Conservation (phyloP, 1,140 invertebrate genomes). For the Drosophila prosaltans region DNA sequence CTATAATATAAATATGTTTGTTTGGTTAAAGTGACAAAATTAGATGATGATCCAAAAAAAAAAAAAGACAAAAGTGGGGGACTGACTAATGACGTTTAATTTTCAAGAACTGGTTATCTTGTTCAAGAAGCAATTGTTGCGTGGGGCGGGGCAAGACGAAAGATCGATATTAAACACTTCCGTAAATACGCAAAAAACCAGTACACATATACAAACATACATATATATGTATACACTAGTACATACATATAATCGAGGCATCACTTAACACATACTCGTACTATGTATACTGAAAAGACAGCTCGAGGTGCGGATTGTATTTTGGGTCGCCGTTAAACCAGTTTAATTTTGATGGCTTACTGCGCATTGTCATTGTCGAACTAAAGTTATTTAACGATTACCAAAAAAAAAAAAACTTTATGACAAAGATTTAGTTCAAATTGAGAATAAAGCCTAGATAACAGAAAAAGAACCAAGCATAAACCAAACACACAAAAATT, state of each 20-base stretch:
- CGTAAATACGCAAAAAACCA: slow-evolving; percentile 73
- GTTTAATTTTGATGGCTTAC: slow-evolving; percentile 34
- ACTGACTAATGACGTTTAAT: slow-evolving; percentile 69
- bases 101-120: slow-evolving; percentile 47
- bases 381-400: slow-evolving; percentile 46
- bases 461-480: slow-evolving; percentile 1
- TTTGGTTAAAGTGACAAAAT: slow-evolving; percentile 16
- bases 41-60: slow-evolving; percentile 43
- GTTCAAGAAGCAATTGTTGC: slow-evolving; percentile 27
- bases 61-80: slow-evolving; percentile 5
- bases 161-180: slow-evolving; percentile 58
- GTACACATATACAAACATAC: slow-evolving; percentile 27
- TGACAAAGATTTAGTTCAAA: slow-evolving; percentile 17
- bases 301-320: slow-evolving; percentile 47
- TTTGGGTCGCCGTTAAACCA: slow-evolving; percentile 46
- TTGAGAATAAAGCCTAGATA: slow-evolving; percentile 16
- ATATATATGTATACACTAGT: not conserved
- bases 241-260: slow-evolving; percentile 59
- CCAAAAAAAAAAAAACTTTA: slow-evolving; percentile 14
- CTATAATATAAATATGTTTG: no score
- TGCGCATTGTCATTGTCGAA: slow-evolving; percentile 12
- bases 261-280: slow-evolving; percentile 37
- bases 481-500: slow-evolving; percentile 5
- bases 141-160: slow-evolving; percentile 50
- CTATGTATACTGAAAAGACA: not conserved